A percentile compares a stretch with the other conserved stretches of the same genome.
These are phyloP conservation scores for Aphelocoma californica DNA, from an alignment of 2,797 vertebrate species.

Conservation along the genomic window DNA sequence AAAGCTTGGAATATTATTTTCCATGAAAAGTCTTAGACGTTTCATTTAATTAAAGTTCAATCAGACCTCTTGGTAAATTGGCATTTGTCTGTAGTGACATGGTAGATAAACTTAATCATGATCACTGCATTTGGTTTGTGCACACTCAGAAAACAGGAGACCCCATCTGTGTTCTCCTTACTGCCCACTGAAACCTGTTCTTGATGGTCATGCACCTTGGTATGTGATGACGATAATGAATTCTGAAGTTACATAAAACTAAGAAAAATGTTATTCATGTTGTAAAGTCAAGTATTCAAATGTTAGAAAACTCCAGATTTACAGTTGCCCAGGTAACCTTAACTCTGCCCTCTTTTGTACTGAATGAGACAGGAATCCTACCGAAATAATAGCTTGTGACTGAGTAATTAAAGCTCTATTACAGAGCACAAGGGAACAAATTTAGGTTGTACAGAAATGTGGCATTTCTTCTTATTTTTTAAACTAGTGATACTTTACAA, in stretches of 20 bases:
- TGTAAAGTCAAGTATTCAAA: constrained; percentile 24
- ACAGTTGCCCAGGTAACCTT: constrained; percentile 52
- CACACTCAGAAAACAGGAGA: neutral
- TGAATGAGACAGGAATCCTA: constrained; percentile 53
- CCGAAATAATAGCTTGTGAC: constrained; percentile 8
- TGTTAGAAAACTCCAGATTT: constrained; percentile 42
- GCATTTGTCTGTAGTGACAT: neutral
- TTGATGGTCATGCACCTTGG: neutral
- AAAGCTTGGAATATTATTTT: neutral
- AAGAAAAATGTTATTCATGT: constrained; percentile 5
- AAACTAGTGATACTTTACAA: neutral
- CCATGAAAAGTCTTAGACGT: neutral
- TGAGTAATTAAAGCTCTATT: constrained; percentile 44
- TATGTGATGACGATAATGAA: neutral
- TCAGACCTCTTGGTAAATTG: neutral
- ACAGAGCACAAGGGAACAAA: constrained; percentile 12
- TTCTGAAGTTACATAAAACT: constrained; percentile 40
- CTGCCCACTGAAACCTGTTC: neutral
- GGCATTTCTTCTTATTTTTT: neutral
- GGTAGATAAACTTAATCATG: neutral
- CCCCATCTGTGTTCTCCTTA: neutral
- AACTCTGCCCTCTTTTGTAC: constrained; percentile 35
- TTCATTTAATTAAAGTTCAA: neutral
- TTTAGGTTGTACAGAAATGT: neutral
- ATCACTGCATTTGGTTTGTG: neutral